phyloP scores from a whole-genome alignment of 2,113 vertebrate genomes.

The Thinocorus orbignyianus region DNA sequence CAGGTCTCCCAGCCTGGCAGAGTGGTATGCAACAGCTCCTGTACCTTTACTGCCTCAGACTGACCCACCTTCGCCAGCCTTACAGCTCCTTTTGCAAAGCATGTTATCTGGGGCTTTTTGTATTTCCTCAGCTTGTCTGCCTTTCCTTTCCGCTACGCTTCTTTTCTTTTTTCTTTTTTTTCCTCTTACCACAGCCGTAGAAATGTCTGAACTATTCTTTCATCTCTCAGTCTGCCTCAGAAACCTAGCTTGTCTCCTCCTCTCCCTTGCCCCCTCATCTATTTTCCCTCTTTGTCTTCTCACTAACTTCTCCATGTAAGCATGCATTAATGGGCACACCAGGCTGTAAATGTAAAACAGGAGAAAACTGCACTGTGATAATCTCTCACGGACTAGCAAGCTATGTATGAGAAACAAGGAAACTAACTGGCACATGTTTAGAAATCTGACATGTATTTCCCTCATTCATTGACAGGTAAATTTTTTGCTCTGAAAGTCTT shows the following conservation, averaged over 20 bases:
- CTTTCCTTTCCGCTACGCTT: not conserved
- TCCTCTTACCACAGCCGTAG: not conserved
- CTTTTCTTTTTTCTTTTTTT: not conserved
- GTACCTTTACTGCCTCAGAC: not conserved
- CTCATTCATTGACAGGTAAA: not conserved
- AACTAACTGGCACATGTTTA: not conserved
- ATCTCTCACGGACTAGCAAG: not conserved
- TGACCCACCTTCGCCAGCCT: not conserved
- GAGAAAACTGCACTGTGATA: not conserved
- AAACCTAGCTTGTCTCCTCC: not conserved
- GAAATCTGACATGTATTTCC: not conserved
- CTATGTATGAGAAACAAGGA: not conserved
- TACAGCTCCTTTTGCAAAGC: not conserved
- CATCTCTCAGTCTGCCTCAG: not conserved
- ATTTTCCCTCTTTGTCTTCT: not conserved
- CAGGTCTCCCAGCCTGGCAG: not conserved
- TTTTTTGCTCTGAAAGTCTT: not conserved
- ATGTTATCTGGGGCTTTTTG: not conserved
- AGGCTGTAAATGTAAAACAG: not conserved
- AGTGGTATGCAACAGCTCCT: accelerated
- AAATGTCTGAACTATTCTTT: not conserved
- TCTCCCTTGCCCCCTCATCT: not conserved
- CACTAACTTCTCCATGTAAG: not conserved
- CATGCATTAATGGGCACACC: not conserved
- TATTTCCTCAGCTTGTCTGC: not conserved